Conservation (phyloP, 2,888 invertebrate genomes). For the Anagyrus pseudococci region DNA sequence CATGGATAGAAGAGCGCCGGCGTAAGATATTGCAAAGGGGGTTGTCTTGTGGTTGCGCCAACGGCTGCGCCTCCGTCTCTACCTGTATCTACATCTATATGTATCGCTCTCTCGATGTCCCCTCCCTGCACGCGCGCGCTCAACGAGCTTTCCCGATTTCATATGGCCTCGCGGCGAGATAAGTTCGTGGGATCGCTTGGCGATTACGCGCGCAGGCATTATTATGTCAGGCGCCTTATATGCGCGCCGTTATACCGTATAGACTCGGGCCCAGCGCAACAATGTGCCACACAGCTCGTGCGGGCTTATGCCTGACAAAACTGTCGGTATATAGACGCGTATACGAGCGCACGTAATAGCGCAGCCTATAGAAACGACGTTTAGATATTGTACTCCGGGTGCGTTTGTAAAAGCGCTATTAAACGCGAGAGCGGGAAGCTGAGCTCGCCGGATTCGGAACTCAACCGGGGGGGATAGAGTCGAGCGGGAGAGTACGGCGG, state of each 20-base stretch:
- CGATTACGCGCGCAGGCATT: neutral
- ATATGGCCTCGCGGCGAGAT: neutral
- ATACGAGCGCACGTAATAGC: no score
- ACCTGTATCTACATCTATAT: no score
- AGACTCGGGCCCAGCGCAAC: neutral
- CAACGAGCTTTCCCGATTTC: no score
- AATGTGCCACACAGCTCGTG: neutral
- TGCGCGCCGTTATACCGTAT: neutral
- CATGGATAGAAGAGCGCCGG: neutral
- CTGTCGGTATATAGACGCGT: no score
- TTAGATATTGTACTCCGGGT: neutral
- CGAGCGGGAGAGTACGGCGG: no score
- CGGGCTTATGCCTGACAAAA: neutral
- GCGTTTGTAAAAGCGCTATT: neutral
- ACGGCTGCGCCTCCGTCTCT: neutral
- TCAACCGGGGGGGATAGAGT: no score
- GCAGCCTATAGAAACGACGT: no score
- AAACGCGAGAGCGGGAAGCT: no score
- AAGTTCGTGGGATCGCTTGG: neutral
- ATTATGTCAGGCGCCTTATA: conserved; percentile 11
- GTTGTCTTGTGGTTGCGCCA: neutral
- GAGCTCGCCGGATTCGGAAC: no score
- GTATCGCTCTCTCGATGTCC: neutral
- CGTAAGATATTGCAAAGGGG: no score
- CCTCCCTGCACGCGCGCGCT: neutral